Base-by-base conservation (phyloP, 2,113 vertebrate genomes). In the Origma solitaria region DNA sequence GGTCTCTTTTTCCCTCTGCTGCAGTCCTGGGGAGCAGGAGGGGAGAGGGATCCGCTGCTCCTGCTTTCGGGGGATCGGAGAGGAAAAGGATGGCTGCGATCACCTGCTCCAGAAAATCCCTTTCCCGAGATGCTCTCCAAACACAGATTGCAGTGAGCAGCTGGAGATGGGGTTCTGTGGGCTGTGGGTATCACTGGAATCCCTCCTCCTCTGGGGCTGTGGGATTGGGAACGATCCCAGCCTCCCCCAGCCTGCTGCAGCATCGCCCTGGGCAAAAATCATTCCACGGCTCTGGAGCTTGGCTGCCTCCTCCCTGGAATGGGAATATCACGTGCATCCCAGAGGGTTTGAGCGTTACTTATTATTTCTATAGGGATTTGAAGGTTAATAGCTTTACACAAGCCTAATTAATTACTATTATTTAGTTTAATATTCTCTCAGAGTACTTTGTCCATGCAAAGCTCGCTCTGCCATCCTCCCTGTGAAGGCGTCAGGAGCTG, bases 311-410 rank as follows among this genome's bases (percentile, higher is more conserved):
- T 11, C 25, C 24, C 10, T 24, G 61, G 73, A 79, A 35, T 3
- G 61, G 68, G 69, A 82, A 25, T 42, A 57, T n/a, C 72, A 6
- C 33, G 37, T 72, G 84, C 69, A 47, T 87, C 94, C 89, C 84
- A 0, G 22, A 68, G 92, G 94, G 38, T 45, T 49, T 30, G 81
- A 91, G 78, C 57, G 30, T 56, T 72, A 30, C 71, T 94, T 94
- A 38, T 71, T 95, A 71, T 92, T 94, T 86, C 95, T 60, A 3
- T 35, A 23, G 93, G 93, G 88, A 96, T 94, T 92, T 95, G 93
- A 91, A 91, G 95, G 93, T 96, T 96, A 95, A 95, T 82, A 92
- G 93, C 95, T 95, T 97, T 94, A 96, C 91, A 91, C 88, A 96
- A 95, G 86, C 86, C 93, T 94, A 96, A 94, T 89, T 95, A 95